Percentiles rank a stretch among this genome's conserved stretches.
Conservation (phyloP, 2,113 vertebrate species). For the Trogon melanurus region DNA sequence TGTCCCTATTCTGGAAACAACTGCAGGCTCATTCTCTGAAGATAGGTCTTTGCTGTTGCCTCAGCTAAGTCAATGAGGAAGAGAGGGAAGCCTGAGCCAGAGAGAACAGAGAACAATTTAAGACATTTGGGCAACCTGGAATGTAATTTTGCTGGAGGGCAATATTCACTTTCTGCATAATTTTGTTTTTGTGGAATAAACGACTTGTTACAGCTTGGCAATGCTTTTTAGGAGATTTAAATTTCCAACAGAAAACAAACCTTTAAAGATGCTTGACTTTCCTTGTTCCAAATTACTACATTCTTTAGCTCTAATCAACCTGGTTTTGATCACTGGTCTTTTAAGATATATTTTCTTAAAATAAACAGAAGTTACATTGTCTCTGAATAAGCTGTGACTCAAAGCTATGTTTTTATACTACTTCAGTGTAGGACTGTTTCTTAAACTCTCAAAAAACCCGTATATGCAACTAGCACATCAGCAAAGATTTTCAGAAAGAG, state of each 20-base stretch:
- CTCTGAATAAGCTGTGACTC: neutral
- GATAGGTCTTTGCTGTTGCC: neutral
- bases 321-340: neutral
- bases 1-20: neutral
- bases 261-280: neutral
- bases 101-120: constrained; percentile 2
- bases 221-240: neutral
- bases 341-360: neutral
- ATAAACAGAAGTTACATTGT: neutral
- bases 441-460: neutral
- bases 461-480: neutral
- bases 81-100: neutral
- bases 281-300: neutral
- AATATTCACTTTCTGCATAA: neutral
- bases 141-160: neutral
- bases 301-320: neutral
- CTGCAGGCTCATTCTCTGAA: neutral
- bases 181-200: constrained; percentile 16
- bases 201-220: constrained; percentile 29
- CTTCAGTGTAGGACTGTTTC: neutral
- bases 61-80: neutral
- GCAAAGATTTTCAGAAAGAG: neutral
- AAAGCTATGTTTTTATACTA: neutral
- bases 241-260: constrained; percentile 45
- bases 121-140: neutral